Conservation (phyloP, 2,888 invertebrate genomes). For the Drosophila putrida region DNA sequence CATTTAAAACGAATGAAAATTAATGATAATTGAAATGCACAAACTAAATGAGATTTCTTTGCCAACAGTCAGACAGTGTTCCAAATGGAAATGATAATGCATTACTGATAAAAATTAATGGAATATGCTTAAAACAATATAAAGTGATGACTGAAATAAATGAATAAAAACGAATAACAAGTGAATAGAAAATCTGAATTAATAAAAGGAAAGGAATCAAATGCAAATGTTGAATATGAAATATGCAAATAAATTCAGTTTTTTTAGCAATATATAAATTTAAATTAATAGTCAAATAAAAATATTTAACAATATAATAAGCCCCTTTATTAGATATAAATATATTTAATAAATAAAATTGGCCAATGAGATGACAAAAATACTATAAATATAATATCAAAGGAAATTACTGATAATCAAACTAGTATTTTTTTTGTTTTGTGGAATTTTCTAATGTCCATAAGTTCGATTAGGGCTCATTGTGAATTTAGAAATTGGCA, state of each 20-base stretch:
- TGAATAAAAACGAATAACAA: neutral
- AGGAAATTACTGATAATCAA: too few relatives aligned
- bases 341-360: neutral
- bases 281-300: neutral
- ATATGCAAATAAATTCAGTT: too few relatives aligned
- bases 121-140: neutral
- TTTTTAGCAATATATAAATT: too few relatives aligned
- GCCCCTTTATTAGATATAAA: neutral
- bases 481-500: too few relatives aligned
- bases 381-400: too few relatives aligned
- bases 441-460: too few relatives aligned
- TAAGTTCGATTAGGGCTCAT: too few relatives aligned
- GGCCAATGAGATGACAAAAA: too few relatives aligned
- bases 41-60: too few relatives aligned
- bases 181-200: neutral
- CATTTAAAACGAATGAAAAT: conserved; percentile 12
- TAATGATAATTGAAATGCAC: conserved; percentile 10
- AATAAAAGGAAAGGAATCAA: neutral
- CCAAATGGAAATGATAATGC: too few relatives aligned
- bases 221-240: neutral
- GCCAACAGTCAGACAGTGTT: neutral
- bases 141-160: neutral
- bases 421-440: too few relatives aligned
- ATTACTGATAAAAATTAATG: conserved; percentile 8
- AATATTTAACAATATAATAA: neutral